phyloP scores from a whole-genome alignment of 1,140 invertebrate species.

The Myzus persicae region DNA sequence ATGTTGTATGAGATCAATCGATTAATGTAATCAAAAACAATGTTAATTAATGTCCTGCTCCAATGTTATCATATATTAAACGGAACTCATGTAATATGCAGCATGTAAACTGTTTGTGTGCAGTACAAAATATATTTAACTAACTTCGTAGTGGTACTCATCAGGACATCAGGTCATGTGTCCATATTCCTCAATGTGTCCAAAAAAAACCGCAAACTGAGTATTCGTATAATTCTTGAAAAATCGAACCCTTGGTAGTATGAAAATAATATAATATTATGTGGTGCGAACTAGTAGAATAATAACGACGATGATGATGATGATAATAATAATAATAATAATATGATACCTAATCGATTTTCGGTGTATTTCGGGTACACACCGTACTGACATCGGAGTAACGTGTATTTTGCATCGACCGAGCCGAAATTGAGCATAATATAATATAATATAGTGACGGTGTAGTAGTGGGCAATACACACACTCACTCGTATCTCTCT shows the following conservation, averaged over 20 bases:
- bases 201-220: neutral
- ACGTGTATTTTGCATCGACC: conserved; percentile 23
- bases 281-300: too few species aligned
- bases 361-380: conserved; percentile 28
- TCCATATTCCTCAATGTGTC: too few species aligned
- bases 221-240: neutral
- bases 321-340: neutral
- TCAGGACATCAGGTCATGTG: too few species aligned
- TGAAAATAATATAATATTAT: neutral
- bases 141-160: too few species aligned
- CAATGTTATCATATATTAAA: neutral
- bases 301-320: neutral
- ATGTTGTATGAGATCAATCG: neutral
- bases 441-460: neutral
- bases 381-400: neutral
- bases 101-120: neutral
- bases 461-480: neutral
- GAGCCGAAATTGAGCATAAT: neutral
- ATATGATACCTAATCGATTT: conserved; percentile 1
- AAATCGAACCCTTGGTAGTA: neutral
- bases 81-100: neutral
- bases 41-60: too few species aligned
- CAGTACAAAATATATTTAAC: neutral
- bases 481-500: neutral
- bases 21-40: neutral